Base-by-base conservation (phyloP, 2,113 vertebrate genomes). In the Cynoglossus semilaevis region DNA sequence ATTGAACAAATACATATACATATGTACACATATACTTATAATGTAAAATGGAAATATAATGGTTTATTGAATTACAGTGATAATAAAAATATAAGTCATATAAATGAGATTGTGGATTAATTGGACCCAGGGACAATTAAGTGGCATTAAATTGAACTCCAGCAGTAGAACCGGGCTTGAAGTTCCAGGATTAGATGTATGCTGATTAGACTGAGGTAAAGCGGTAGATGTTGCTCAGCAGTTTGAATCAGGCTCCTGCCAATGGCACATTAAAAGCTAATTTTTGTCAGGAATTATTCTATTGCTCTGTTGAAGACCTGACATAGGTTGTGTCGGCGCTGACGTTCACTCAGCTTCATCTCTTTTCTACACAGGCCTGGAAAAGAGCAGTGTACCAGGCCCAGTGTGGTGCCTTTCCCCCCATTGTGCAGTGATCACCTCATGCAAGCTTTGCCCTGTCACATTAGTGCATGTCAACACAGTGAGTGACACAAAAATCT, bases 371-470 rank as follows among this genome's bases (percentile, higher is more conserved):
- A 16, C 63, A 63, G 56, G 81, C 67, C 85, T 85, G 84, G 58
- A 87, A 90, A 87, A 85, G 89, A 90, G 89, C 89, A 87, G 76
- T 73, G 73, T 60, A 53, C 19, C 67, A 48, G 57, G 42, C 88
- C 72, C 87, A 87, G 88, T 86, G 61, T 88, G 88, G 73, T 78
- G 84, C 86, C 84, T 82, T 70, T 58, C 9, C 72, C 72, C 58
- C 72, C 76, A 79, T 89, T 90, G 86, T 89, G 75, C 57, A 11
- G 61, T 49, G 58, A 77, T 85, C 81, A 79, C 77, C 80, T 79
- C 60, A 65, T 58, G 83, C 82, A 79, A 82, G 79, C 82, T 85
- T 89, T 85, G 63, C 45, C 65, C 82, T 88, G 88, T 91, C 89
- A 88, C 83, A 88, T 88, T 88, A 91, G 77, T 14, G 66, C 76